Conservation (phyloP, 2,888 invertebrate genomes). For the Plagodis pulveraria region DNA sequence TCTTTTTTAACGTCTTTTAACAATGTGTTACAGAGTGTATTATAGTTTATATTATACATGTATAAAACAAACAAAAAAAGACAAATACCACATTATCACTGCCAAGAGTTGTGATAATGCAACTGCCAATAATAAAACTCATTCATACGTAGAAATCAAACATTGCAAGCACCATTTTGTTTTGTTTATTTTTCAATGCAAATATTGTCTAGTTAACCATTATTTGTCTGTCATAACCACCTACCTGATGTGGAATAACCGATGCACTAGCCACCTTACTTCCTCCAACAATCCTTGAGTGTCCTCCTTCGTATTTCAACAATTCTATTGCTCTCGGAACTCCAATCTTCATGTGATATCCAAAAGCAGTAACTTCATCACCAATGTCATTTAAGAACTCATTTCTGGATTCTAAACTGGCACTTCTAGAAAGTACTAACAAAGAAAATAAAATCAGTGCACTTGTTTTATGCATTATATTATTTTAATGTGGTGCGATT, state of each 20-base stretch:
- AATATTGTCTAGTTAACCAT: too few relatives aligned
- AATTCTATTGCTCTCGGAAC: conserved; percentile 53
- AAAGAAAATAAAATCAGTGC: conserved; percentile 10
- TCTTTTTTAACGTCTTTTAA: too few relatives aligned
- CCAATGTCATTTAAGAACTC: not conserved
- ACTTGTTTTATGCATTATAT: conserved; percentile 6
- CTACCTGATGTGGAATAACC: conserved; percentile 60
- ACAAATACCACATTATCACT: too few relatives aligned
- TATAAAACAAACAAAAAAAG: too few relatives aligned
- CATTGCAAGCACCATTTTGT: too few relatives aligned
- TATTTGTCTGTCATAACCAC: not conserved
- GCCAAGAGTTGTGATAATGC: too few relatives aligned
- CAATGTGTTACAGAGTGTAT: too few relatives aligned
- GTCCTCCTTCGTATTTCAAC: conserved; percentile 37
- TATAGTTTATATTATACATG: too few relatives aligned
- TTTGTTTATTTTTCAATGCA: too few relatives aligned
- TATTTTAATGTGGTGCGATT: conserved; percentile 2
- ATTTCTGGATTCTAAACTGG: conserved; percentile 6
- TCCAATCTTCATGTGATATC: conserved; percentile 59
- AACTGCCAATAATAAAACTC: too few relatives aligned
- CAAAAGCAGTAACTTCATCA: conserved; percentile 31
- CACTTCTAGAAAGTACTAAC: conserved; percentile 9
- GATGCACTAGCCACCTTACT: conserved; percentile 42
- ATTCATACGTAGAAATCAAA: too few relatives aligned
- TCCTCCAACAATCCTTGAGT: conserved; percentile 59